Evolutionary conservation across 2,113 vertebrate species (phyloP).

Genomic region (Scophthalmus maximus): DNA sequence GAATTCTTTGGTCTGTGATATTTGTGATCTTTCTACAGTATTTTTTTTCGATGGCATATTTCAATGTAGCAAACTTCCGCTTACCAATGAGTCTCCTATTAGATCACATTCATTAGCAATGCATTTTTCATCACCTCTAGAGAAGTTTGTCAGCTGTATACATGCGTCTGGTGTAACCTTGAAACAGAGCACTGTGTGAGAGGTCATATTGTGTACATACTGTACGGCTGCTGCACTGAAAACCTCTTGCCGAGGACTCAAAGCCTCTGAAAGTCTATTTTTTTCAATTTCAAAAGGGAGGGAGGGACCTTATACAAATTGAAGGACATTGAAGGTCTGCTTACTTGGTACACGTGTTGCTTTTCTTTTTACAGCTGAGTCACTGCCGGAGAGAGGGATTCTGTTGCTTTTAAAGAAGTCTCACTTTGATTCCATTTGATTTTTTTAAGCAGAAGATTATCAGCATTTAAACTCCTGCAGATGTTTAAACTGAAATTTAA

Average conservation of each 20-base stretch:
- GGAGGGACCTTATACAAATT: constrained; percentile 17
- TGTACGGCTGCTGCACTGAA: background rate
- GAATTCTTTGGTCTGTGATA: background rate
- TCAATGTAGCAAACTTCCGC: background rate
- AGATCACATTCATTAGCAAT: background rate
- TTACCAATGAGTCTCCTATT: background rate
- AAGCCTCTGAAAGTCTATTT: constrained; percentile 41
- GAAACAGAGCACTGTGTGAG: constrained; percentile 22
- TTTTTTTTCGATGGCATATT: background rate
- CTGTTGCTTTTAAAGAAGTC: background rate
- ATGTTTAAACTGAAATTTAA: background rate
- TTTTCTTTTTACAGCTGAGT: background rate
- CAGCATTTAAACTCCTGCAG: background rate
- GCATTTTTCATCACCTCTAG: background rate
- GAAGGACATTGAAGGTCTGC: constrained; percentile 39
- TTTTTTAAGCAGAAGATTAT: background rate
- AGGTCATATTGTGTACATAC: constrained; percentile 38
- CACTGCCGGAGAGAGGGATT: background rate
- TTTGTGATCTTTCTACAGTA: background rate
- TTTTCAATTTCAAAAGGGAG: constrained; percentile 8
- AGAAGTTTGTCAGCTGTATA: constrained; percentile 12
- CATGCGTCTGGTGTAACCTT: constrained; percentile 37
- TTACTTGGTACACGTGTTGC: background rate
- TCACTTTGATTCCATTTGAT: background rate
- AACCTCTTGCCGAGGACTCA: constrained; percentile 33